A percentile compares a stretch with the other conserved stretches of the same genome.
These are phyloP conservation scores for Pandemis corylana DNA, from an alignment of 2,888 invertebrate species.

Conservation along the genomic window DNA sequence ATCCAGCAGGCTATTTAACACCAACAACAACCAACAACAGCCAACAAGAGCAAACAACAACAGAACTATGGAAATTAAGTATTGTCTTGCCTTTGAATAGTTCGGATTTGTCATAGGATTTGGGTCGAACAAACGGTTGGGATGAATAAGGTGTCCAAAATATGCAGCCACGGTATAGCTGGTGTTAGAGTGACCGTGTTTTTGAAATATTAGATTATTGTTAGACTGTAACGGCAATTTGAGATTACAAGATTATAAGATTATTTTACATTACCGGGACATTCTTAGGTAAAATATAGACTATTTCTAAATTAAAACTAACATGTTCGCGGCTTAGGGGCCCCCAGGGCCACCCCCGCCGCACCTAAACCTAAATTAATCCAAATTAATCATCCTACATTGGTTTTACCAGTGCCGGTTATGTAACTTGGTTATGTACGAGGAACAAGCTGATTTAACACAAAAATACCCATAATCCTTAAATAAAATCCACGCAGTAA, in stretches of 20 bases:
- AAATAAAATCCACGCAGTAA: background rate
- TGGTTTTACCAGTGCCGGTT: no score
- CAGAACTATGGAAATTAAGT: constrained; percentile 33
- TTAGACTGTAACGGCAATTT: background rate
- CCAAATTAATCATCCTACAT: no score
- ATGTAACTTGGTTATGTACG: no score
- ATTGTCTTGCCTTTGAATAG: constrained; percentile 28
- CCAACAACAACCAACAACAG: constrained; percentile 3
- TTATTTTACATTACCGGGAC: no score
- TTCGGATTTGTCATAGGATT: constrained; percentile 19
- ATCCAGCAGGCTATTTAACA: constrained; percentile 45
- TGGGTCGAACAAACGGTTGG: constrained; percentile 15
- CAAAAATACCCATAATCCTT: no score
- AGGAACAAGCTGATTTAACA: no score
- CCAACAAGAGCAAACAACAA: no score
- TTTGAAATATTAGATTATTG: background rate
- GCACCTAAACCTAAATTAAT: no score
- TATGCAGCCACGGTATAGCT: background rate
- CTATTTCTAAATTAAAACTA: no score
- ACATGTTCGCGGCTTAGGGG: no score
- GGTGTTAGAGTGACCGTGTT: background rate
- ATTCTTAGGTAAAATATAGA: no score
- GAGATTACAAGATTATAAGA: background rate
- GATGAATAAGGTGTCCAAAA: background rate
- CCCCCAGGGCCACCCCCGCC: no score